These are phyloP conservation scores for Tenodera sinensis DNA, from an alignment of 2,888 invertebrate species.

Conservation along the genomic window DNA sequence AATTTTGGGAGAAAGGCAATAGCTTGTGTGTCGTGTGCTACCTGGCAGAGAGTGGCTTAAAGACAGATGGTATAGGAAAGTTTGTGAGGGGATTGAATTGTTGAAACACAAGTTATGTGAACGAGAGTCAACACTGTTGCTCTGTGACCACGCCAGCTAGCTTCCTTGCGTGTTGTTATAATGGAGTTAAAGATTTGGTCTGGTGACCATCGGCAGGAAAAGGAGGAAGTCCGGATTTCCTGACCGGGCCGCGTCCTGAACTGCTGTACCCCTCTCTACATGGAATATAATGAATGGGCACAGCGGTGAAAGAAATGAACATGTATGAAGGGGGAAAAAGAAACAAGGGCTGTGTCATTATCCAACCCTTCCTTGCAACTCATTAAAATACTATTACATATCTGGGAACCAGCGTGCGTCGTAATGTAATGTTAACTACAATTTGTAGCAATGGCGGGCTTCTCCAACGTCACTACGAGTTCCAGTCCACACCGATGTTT, in stretches of 20 bases:
- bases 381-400: neutral
- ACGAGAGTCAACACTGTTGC: neutral
- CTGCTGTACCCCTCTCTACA: neutral
- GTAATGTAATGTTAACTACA: no score
- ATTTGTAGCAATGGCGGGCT: no score
- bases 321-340: neutral
- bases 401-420: neutral
- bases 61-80: no score
- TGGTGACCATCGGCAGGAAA: conserved; percentile 12
- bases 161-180: conserved; percentile 1
- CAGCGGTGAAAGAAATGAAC: neutral
- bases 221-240: conserved; percentile 18
- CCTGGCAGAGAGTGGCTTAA: no score
- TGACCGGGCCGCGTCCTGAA: neutral
- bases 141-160: neutral
- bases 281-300: neutral
- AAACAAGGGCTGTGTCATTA: neutral
- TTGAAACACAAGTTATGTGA: no score
- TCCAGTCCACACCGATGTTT: no score
- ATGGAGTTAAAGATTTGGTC: conserved; percentile 16
- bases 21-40: no score
- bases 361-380: neutral
- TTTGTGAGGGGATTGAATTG: no score
- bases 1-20: no score
- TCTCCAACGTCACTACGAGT: no score